Conservation (phyloP, 2,113 vertebrate species). For the Python bivittatus region DNA sequence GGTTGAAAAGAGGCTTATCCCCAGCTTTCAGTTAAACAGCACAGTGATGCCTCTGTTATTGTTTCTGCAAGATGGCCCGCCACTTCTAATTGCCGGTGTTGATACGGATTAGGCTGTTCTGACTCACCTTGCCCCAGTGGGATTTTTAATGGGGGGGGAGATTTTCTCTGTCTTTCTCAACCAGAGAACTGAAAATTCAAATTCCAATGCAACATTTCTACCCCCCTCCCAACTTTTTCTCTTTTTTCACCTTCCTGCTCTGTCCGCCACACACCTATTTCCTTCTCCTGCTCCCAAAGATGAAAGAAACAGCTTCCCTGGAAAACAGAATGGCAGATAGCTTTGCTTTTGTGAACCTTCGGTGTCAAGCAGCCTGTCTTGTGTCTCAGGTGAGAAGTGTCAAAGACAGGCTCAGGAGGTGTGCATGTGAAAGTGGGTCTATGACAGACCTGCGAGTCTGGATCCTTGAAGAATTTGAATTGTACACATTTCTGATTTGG, state of each 20-base stretch:
- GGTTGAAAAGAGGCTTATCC: slow-evolving; percentile 14
- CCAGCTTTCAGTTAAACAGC: slow-evolving; percentile 3
- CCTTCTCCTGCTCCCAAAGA: slow-evolving; percentile 52
- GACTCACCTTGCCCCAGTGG: slow-evolving; percentile 61
- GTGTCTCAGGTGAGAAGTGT: neutral
- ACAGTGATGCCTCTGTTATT: slow-evolving; percentile 23
- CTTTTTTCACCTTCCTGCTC: slow-evolving; percentile 31
- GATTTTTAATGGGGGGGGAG: slow-evolving; percentile 46
- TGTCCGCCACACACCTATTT: slow-evolving; percentile 45
- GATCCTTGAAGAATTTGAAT: neutral
- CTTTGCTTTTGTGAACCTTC: slow-evolving; percentile 50
- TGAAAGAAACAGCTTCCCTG: slow-evolving; percentile 56
- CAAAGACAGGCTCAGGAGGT: too few relatives aligned
- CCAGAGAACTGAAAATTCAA: slow-evolving; percentile 57
- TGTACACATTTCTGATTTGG: neutral
- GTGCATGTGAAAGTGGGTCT: neutral
- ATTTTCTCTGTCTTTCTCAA: slow-evolving; percentile 36
- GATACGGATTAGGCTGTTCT: slow-evolving; percentile 57
- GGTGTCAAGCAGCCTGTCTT: neutral
- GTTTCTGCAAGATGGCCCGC: slow-evolving; percentile 50
- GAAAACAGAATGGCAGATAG: neutral
- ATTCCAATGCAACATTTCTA: slow-evolving; percentile 62
- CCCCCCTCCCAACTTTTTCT: neutral
- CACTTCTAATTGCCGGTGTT: slow-evolving; percentile 66
- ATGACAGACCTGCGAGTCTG: neutral